Evolutionary conservation across 2,888 invertebrate genomes (phyloP).

Genomic region (Dryadula phaetusa): DNA sequence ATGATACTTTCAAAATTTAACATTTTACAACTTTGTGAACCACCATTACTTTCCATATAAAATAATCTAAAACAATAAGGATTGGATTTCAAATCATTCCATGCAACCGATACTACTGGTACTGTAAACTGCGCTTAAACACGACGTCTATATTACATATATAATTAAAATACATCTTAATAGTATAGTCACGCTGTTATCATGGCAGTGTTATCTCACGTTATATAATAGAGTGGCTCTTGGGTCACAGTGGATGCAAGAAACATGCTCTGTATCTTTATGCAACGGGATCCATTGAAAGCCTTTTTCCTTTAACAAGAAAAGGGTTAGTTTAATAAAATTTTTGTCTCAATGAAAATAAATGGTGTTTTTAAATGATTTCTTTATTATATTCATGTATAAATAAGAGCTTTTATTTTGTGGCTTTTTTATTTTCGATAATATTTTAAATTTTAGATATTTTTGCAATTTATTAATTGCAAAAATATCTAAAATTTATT

Average conservation of each 20-base stretch:
- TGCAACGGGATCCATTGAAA: conserved; percentile 34
- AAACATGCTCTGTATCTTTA: conserved; percentile 39
- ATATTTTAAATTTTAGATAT: too few species aligned
- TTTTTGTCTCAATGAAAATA: neutral
- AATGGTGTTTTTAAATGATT: neutral
- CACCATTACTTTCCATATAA: too few species aligned
- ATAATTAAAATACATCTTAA: conserved; percentile 7
- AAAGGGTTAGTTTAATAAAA: conserved; percentile 3
- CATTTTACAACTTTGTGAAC: too few species aligned
- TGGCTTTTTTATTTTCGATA: too few species aligned
- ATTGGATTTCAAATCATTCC: too few species aligned
- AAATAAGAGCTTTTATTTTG: too few species aligned
- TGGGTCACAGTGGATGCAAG: conserved; percentile 34
- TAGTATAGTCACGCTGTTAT: conserved; percentile 17
- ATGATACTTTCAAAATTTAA: too few species aligned
- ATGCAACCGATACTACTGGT: neutral
- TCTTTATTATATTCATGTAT: too few species aligned
- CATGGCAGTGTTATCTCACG: conserved; percentile 24
- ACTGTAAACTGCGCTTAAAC: neutral
- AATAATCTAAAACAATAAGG: too few species aligned
- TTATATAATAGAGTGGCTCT: conserved; percentile 19
- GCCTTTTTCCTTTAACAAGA: conserved; percentile 29
- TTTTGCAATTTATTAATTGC: too few species aligned
- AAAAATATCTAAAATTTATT: too few species aligned
- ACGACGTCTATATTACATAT: neutral